Evolutionary conservation across 2,113 vertebrate species (phyloP).

Genomic region (Jaculus jaculus): DNA sequence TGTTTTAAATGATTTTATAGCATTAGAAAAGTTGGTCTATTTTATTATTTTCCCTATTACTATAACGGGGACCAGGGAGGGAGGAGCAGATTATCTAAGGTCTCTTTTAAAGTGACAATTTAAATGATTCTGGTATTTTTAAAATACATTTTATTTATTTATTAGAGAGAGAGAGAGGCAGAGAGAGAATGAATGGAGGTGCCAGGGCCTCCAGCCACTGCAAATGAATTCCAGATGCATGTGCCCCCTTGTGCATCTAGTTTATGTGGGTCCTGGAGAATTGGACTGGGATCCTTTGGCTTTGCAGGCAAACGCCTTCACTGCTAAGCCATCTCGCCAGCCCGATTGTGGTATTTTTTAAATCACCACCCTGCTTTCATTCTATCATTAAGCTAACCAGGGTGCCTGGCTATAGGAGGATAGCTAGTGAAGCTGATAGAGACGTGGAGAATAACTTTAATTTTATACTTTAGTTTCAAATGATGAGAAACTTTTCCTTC

Average conservation of each 20-base stretch:
- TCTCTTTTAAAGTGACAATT: constrained; percentile 1
- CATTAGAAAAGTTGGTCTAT: neutral
- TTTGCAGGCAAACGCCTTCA: too few species aligned
- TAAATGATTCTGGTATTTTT: neutral
- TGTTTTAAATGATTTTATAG: neutral
- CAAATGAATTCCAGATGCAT: too few species aligned
- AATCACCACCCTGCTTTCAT: neutral
- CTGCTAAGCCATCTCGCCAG: too few species aligned
- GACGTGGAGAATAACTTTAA: neutral
- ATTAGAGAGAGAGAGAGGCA: too few species aligned
- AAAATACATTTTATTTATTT: too few species aligned
- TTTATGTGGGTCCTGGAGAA: too few species aligned
- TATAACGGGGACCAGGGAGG: neutral
- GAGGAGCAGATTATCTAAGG: neutral
- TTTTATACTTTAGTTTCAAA: neutral
- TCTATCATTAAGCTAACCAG: neutral
- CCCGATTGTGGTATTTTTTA: neutral
- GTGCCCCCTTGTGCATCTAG: too few species aligned
- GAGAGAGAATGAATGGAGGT: too few species aligned
- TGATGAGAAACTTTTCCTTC: neutral
- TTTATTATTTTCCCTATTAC: neutral
- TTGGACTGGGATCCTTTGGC: too few species aligned
- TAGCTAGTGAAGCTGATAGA: neutral
- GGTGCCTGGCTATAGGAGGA: neutral
- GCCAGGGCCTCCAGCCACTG: too few species aligned